These are phyloP conservation scores for Arion vulgaris DNA, from an alignment of 1,140 invertebrate genomes.

Conservation along the genomic window DNA sequence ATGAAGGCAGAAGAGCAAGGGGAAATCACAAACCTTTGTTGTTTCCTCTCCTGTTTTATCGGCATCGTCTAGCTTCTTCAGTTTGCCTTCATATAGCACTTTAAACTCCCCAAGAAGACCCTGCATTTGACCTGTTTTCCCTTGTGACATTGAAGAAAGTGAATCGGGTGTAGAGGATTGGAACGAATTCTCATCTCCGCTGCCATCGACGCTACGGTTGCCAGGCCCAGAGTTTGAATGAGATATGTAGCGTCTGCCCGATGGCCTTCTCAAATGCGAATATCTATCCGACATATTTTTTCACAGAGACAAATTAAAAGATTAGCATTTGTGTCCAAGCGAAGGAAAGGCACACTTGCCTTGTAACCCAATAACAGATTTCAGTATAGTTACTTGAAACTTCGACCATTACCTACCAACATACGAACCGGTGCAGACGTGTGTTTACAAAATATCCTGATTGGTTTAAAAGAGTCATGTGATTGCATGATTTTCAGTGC, in stretches of 20 bases:
- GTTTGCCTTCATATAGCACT: conserved; percentile 63
- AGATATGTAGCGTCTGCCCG: not conserved
- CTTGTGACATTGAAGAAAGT: not conserved
- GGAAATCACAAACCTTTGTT: conserved; percentile 56
- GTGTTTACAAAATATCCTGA: conserved; percentile 24
- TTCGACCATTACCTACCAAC: not conserved
- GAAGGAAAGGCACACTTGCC: not conserved
- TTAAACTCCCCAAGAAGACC: conserved; percentile 66
- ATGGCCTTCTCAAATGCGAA: not conserved
- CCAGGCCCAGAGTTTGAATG: not conserved
- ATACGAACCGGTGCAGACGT: not conserved
- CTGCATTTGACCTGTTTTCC: conserved; percentile 60
- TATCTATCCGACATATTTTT: conserved; percentile 10
- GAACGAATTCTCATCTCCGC: not conserved
- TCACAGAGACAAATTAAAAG: not conserved
- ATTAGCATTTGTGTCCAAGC: not conserved
- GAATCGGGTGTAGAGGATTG: not conserved
- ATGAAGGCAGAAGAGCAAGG: no score
- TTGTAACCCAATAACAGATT: not conserved
- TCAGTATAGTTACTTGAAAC: not conserved
- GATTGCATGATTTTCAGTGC: not conserved
- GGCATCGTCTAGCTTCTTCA: conserved; percentile 64
- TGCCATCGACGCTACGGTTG: conserved; percentile 7
- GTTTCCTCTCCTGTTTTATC: conserved; percentile 63
- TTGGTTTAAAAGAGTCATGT: not conserved